phyloP scores from a whole-genome alignment of 2,888 invertebrate genomes.

The Fragum sueziense region DNA sequence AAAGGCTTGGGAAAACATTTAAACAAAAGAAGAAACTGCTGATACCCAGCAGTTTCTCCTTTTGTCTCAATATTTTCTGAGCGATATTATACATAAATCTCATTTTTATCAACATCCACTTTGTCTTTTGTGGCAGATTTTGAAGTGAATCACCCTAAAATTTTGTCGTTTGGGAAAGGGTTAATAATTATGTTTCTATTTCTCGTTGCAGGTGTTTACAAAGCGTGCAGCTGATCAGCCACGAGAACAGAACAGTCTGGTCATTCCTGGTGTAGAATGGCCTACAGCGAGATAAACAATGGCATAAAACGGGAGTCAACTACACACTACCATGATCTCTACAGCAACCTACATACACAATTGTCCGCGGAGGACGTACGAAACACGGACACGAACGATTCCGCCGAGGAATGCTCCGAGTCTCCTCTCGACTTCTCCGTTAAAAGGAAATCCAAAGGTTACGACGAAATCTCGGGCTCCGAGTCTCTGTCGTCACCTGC shows the following conservation, averaged over 20 bases:
- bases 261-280: conserved; percentile 39
- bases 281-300: conserved; percentile 56
- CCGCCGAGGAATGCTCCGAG: conserved; percentile 66
- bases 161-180: too few relatives aligned
- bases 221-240: conserved; percentile 12
- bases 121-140: too few relatives aligned
- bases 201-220: conserved; percentile 33
- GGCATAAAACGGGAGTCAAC: conserved; percentile 58
- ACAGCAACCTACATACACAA: conserved; percentile 46
- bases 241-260: not conserved
- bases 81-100: too few relatives aligned
- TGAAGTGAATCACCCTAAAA: too few relatives aligned
- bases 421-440: conserved; percentile 73
- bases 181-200: too few relatives aligned
- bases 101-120: too few relatives aligned
- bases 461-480: conserved; percentile 62
- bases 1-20: too few relatives aligned
- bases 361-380: conserved; percentile 58
- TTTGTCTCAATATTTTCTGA: too few relatives aligned
- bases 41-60: too few relatives aligned
- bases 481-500: conserved; percentile 65
- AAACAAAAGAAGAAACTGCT: too few relatives aligned
- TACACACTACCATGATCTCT: conserved; percentile 53
- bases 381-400: conserved; percentile 60
- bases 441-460: conserved; percentile 64